Base-by-base conservation (phyloP, 2,888 invertebrate species). In the Cheilosia grossa region DNA sequence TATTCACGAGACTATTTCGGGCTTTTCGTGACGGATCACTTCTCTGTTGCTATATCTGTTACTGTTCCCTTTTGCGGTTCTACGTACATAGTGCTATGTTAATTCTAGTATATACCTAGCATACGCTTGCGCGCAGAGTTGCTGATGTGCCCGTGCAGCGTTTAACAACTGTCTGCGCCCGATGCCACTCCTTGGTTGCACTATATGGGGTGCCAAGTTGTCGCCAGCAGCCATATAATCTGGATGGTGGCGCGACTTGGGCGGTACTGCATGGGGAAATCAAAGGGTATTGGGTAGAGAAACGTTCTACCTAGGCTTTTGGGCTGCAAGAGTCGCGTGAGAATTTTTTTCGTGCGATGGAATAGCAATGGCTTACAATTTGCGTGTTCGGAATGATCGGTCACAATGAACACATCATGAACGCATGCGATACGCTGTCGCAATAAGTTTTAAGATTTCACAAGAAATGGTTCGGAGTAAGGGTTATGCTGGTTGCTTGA, bases 21-120 rank as follows among this genome's bases (percentile, higher is more conserved):
- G 49, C 54, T 56, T 80, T 75, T 85, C 85, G 85, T 85, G 85
- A 85, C 85, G 75, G 66, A 85, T 85, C 70, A 66, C 82, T 73
- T 56, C 70, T 59, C 37, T 2, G 33, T 58, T 59, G 17, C 44
- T 69, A 53, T 69, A 53, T 69, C 27, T 69, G 54, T 37, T 37
- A 58, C 27, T 64, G 63, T 85, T 53, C 75, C 80, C 79, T 75
- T 80, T 40, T 59, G 85, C 53, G 66, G 80, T 80, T 85, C 74
- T 80, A 19, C 21, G 64, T 70, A 56, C 21, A 64, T 70, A 56
- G 27, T 64, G 40, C 40, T 79, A 79, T 79, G 80, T 58, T 80
- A 80, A 80, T 80, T 85, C 70, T 69, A 74, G 63, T 54, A 37
- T 42, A 15, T 51, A n/a, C n/a, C n/a, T n/a, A n/a, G n/a, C 51